phyloP scores from a whole-genome alignment of 2,113 vertebrate species.

The Lycocorax pyrrhopterus region DNA sequence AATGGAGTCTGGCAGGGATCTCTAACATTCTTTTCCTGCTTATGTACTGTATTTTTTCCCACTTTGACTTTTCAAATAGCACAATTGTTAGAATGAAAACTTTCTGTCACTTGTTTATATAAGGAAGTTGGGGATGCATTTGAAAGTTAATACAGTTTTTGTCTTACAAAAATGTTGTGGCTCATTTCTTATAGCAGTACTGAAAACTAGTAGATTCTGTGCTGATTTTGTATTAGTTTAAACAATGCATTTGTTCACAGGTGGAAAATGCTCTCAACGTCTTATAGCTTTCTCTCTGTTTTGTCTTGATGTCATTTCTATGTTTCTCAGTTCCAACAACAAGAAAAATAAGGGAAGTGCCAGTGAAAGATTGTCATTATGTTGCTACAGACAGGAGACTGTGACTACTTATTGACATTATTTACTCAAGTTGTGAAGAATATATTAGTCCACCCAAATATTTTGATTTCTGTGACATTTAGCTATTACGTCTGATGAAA shows the following conservation, averaged over 20 bases:
- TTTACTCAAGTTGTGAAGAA: background rate
- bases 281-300: background rate
- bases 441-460: background rate
- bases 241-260: background rate
- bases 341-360: background rate
- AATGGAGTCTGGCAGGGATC: background rate
- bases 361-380: background rate
- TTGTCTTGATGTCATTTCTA: background rate
- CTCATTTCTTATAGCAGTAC: background rate
- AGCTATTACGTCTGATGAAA: background rate
- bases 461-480: background rate
- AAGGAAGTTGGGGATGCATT: background rate
- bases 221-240: background rate
- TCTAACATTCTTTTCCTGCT: background rate
- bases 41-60: background rate
- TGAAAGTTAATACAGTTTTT: background rate
- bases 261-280: background rate
- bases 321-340: background rate
- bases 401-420: background rate
- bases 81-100: background rate
- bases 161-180: background rate
- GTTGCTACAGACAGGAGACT: background rate
- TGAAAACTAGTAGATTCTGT: background rate
- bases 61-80: background rate
- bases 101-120: background rate